A percentile compares a stretch with the other conserved stretches of the same genome.
Conservation (phyloP, 2,888 invertebrate species). For the Girardia tigrina region DNA sequence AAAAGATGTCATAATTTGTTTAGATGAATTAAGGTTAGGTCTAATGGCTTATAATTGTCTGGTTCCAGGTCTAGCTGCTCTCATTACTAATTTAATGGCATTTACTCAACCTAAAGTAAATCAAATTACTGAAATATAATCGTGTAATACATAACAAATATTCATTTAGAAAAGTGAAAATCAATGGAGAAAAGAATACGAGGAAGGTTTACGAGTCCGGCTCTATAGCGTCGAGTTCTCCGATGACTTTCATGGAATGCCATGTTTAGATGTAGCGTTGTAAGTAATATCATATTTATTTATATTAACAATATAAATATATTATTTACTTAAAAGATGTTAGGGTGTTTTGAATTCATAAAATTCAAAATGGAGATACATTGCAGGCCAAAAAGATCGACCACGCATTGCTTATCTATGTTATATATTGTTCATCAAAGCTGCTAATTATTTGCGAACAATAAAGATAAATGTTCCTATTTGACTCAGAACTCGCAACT, state of each 20-base stretch:
- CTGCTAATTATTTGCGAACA: no score
- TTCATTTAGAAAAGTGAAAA: not conserved
- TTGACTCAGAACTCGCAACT: no score
- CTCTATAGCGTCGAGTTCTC: constrained; percentile 1
- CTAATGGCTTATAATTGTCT: constrained; percentile 34
- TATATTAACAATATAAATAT: no score
- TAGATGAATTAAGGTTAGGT: constrained; percentile 35
- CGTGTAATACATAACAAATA: no score
- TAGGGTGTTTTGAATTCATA: no score
- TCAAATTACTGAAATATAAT: not conserved
- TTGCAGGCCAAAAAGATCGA: no score
- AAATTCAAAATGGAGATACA: no score
- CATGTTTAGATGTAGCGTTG: not conserved
- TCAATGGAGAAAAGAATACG: not conserved
- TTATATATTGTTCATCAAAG: no score
- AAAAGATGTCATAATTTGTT: constrained; percentile 30
- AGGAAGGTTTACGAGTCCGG: not conserved
- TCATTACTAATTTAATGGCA: constrained; percentile 28
- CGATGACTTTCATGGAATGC: not conserved
- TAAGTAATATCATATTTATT: no score
- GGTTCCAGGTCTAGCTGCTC: constrained; percentile 32
- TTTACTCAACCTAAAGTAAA: not conserved
- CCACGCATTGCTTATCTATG: no score
- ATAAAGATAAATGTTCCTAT: no score
- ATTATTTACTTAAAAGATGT: no score